Conservation (phyloP, 2,888 invertebrate genomes). For the Orchesella flavescens region DNA sequence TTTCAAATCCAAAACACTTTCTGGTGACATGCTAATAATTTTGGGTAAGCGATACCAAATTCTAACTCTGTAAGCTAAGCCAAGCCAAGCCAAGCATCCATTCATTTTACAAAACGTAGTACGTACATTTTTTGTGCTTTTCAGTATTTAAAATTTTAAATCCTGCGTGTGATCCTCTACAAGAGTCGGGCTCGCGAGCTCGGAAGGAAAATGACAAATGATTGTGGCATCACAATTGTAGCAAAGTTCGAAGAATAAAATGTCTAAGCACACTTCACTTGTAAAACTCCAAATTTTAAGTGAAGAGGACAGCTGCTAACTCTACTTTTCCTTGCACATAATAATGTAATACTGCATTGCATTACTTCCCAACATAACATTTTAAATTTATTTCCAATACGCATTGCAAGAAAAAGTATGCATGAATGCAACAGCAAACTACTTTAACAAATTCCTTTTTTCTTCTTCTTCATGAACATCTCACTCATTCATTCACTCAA, state of each 20-base stretch:
- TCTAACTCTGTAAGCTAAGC: too few species aligned
- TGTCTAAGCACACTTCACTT: conserved; percentile 68
- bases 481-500: conserved; percentile 28
- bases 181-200: background rate
- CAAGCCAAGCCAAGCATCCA: too few species aligned
- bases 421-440: background rate
- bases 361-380: background rate
- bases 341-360: background rate
- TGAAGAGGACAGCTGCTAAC: conserved; percentile 68
- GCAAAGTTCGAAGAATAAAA: conserved; percentile 65
- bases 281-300: conserved; percentile 56
- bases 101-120: too few species aligned
- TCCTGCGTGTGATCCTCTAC: too few species aligned
- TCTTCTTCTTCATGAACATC: conserved; percentile 7
- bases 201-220: conserved; percentile 62
- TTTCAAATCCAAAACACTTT: background rate
- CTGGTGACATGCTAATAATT: too few species aligned
- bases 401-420: background rate
- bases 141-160: too few species aligned
- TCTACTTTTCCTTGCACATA: conserved; percentile 9
- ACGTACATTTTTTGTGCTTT: too few species aligned
- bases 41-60: too few species aligned
- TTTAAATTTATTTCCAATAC: conserved; percentile 19
- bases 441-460: conserved; percentile 12
- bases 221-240: conserved; percentile 58